Base-by-base conservation (phyloP, 2,113 vertebrate species). In the Beaufortia kweichowensis region DNA sequence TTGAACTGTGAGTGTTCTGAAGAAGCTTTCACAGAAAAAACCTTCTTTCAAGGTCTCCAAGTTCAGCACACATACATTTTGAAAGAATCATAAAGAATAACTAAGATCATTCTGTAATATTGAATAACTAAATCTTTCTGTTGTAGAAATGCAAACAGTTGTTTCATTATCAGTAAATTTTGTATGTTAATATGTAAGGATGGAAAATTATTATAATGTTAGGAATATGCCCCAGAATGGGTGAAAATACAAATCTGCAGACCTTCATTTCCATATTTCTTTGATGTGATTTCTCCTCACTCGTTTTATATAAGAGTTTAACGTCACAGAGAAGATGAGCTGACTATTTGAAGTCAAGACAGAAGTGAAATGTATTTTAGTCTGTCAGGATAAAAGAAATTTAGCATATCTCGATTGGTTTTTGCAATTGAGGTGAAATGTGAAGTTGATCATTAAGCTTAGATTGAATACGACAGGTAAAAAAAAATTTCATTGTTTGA, bases 1-100 rank as follows among this genome's bases (percentile, higher is more conserved):
- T 21, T 69, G 48, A 33, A 69, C 29, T 21, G 65, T 53, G 46
- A 28, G n/a, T n/a, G n/a, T 69, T 67, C 41, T 67, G 65, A 31
- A 67, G 65, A 67, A 50, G 29, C 5, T 67, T 53, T 48, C 43
- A 67, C 65, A 50, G 12, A 15, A 9, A 2, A 7, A 21, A 19
- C 1, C 21, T 3, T 26, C 7, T 43, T 65, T 26, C 21, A 43
- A 43, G 21, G 39, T 24, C 35, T 3, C 19, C 35, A 24, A 14
- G 6, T 65, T 65, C 19, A 35, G 48, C 43, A 15, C 1, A 1
- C 3, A 11, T 15, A 33, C 2, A 4, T 66, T 46, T 21, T n/a
- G n/a, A n/a, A 26, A 46, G 17, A 12, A 46, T 66, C 31, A 35
- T 35, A 19, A 4, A 7, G 7, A 4, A 15, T 46, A 14, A 46